Evolutionary conservation across 1,140 invertebrate species (phyloP).

Genomic region (Leptestheria dahalacensis): DNA sequence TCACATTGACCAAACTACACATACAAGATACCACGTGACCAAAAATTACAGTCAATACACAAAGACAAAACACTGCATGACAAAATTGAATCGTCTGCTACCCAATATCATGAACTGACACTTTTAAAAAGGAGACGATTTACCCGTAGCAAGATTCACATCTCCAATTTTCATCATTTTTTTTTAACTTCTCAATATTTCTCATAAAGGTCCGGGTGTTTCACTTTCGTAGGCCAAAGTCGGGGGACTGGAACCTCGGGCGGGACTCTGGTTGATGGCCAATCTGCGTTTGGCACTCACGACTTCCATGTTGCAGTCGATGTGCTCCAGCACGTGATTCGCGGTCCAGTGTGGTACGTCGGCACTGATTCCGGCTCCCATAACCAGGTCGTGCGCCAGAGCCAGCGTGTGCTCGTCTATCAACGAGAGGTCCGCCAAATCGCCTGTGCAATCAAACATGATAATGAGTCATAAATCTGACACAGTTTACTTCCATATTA

Average conservation of each 20-base stretch:
- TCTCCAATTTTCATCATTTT: no score
- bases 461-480: no score
- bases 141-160: background rate
- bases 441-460: no score
- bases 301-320: background rate
- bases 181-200: background rate
- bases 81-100: no score
- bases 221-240: background rate
- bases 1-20: no score
- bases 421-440: constrained; percentile 13
- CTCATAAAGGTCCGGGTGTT: background rate
- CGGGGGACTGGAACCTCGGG: constrained; percentile 13
- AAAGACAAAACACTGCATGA: no score
- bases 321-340: background rate
- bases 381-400: constrained; percentile 15
- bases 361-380: constrained; percentile 7
- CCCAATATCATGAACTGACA: no score
- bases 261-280: constrained; percentile 8
- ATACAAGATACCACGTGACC: no score
- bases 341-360: background rate
- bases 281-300: background rate
- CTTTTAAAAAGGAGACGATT: no score
- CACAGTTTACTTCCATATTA: no score
- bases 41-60: no score
- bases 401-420: constrained; percentile 19